Conservation (phyloP, 2,888 invertebrate genomes). For the Suillia variegata region DNA sequence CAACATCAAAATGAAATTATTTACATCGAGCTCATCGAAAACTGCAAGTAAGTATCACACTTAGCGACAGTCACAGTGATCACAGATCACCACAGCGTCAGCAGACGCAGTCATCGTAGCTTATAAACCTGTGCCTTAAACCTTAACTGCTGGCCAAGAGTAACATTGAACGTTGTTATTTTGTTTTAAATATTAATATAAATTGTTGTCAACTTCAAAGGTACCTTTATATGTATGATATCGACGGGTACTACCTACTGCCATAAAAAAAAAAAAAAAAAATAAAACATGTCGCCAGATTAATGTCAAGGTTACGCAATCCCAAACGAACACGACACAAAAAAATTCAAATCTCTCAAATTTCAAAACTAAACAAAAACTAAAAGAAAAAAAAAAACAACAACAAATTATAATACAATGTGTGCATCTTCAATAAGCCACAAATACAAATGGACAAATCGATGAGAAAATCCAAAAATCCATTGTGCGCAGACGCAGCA, state of each 20-base stretch:
- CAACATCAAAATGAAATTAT: conserved; percentile 31
- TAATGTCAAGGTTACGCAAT: conserved; percentile 17
- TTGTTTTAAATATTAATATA: no score
- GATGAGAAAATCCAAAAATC: no score
- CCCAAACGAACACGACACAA: neutral
- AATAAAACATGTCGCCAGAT: conserved; percentile 8
- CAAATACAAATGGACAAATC: no score
- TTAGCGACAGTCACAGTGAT: no score
- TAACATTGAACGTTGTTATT: neutral
- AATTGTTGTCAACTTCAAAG: conserved; percentile 6
- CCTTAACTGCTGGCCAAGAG: neutral
- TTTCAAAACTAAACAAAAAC: neutral
- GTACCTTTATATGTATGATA: no score
- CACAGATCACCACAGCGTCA: no score
- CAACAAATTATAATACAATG: no score
- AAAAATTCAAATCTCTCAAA: neutral
- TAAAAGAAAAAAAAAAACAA: neutral
- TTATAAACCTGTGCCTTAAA: neutral
- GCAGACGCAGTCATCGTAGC: neutral
- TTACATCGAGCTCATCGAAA: conserved; percentile 25
- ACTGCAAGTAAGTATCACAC: conserved; percentile 33
- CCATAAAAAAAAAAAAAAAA: conserved; percentile 13
- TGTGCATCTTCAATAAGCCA: no score
- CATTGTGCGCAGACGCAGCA: no score
- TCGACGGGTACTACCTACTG: no score